phyloP scores from a whole-genome alignment of 2,888 invertebrate species.

The Drosophila limbata region DNA sequence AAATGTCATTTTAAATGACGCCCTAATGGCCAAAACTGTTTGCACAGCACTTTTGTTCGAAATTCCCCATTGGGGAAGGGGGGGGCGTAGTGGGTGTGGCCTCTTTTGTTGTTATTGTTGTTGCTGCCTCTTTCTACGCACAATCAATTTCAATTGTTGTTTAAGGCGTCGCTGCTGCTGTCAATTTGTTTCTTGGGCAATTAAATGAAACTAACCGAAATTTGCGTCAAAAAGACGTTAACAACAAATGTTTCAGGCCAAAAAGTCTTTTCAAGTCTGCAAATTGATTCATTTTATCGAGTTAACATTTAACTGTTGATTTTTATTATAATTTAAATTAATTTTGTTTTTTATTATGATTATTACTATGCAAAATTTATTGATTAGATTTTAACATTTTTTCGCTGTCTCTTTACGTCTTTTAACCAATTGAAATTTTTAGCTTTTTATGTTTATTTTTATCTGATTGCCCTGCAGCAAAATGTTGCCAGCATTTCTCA shows the following conservation, averaged over 20 bases:
- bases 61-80: background rate
- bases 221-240: constrained; percentile 19
- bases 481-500: constrained; percentile 43
- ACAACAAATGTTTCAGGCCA: background rate
- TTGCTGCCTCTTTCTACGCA: constrained; percentile 53
- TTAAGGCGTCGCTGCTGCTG: constrained; percentile 31
- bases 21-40: constrained; percentile 53
- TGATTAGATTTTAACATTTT: constrained; percentile 29
- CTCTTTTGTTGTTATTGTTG: constrained; percentile 14
- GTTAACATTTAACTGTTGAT: background rate
- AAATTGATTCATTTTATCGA: background rate
- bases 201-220: constrained; percentile 32
- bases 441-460: constrained; percentile 12
- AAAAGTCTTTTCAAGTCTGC: background rate
- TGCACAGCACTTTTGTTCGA: constrained; percentile 35
- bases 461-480: constrained; percentile 38
- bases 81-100: constrained; percentile 21
- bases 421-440: constrained; percentile 7
- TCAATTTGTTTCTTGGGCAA: constrained; percentile 38
- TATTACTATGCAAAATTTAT: background rate
- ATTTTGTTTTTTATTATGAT: background rate
- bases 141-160: constrained; percentile 65
- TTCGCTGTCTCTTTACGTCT: background rate
- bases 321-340: constrained; percentile 16
- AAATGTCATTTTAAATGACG: constrained; percentile 59